phyloP scores from a whole-genome alignment of 2,888 invertebrate species.

The Drosophila conformis region DNA sequence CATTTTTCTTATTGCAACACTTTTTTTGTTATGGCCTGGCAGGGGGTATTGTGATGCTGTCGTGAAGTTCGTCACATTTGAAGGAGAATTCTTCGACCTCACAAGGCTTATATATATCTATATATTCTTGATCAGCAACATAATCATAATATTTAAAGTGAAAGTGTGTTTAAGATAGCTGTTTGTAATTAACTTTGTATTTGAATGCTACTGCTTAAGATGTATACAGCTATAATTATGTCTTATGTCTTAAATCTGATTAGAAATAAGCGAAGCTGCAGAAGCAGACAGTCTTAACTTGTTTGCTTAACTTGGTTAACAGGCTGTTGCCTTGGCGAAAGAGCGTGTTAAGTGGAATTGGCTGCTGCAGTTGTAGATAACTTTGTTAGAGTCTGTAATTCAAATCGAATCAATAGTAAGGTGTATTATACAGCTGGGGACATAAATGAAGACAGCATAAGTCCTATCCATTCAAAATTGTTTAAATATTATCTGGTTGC shows the following conservation, averaged over 20 bases:
- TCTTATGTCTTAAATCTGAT: background rate
- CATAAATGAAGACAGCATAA: background rate
- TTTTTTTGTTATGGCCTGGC: background rate
- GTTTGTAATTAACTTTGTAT: background rate
- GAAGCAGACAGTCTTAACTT: background rate
- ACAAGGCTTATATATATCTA: background rate
- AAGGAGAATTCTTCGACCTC: no score
- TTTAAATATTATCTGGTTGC: background rate
- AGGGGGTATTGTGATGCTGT: background rate
- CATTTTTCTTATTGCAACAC: conserved; percentile 8
- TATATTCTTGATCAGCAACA: background rate
- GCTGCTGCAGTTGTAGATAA: background rate
- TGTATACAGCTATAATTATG: background rate
- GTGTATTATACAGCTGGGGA: background rate
- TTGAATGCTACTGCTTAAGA: background rate
- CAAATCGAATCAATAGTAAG: background rate
- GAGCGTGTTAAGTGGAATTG: no score
- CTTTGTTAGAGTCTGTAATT: background rate
- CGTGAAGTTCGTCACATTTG: background rate
- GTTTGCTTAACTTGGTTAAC: background rate
- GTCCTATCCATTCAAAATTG: background rate
- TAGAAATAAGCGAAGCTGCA: background rate
- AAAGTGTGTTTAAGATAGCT: rapidly evolving
- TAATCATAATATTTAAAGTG: background rate
- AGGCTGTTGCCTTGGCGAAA: background rate